Base-by-base conservation (phyloP, 2,888 invertebrate genomes). In the Acrobasis repandana region DNA sequence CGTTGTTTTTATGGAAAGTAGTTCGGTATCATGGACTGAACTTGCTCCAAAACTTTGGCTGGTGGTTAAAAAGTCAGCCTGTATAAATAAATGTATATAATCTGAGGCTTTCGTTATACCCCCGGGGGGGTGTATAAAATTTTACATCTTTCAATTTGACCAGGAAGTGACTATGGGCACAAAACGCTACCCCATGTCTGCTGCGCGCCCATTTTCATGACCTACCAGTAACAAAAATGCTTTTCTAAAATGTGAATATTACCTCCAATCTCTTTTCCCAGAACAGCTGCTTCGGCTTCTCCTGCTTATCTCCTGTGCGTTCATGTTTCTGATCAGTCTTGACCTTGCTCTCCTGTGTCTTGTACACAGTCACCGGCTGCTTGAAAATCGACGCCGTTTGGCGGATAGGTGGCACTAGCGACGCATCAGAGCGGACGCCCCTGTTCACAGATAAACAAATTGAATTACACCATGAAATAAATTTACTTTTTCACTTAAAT, bases 311-410 rank as follows among this genome's bases (percentile, higher is more conserved):
- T 86, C 57, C 49, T 14, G 49, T 58, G 9, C 58, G 48, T 18
- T 58, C 58, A 16, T 97, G 97, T 86, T 98, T 98, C 69, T 97
- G 93, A 76, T 98, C 98, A 8, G 94, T 94, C 86, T 97, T 97
- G 14, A 97, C 97, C 90, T 97, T 96, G 75, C 97, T 96, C 79
- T 98, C 97, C 82, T 97, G 97, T 34, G 97, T 98, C 83, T 97
- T 97, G 75, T 98, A 95, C 6, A 99, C 97, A 0, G 99, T 99
- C 0, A 99, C 99, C 0, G 99, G 99, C 83, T 99, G 99, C 82
- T 99, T 99, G 85, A 99, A 99, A 78, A 99, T 99, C 2, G 98
- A 98, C 0, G 99, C 98, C 0, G 99, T 99, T 91, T 99, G 99
- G 51, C 99, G 94, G 65, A 99, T 98, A 1, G 99, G 99, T 56